Percentiles rank a stretch among this genome's conserved stretches.
Evolutionary conservation across 1,140 invertebrate genomes (phyloP).

Genomic region (Aethina tumida): DNA sequence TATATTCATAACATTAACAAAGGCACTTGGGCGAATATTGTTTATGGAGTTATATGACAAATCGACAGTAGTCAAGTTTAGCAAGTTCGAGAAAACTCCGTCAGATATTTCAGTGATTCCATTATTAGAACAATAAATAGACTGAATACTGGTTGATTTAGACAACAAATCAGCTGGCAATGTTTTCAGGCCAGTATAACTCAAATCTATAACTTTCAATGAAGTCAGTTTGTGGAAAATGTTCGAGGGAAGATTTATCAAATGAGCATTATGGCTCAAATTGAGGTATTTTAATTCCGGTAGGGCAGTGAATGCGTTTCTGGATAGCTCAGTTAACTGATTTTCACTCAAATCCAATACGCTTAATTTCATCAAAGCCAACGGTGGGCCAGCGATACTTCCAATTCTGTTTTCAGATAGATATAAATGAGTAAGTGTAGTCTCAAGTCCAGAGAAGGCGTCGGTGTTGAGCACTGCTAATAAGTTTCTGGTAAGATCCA

Average conservation of each 20-base stretch:
- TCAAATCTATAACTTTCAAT: slow-evolving; percentile 61
- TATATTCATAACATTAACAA: slow-evolving; percentile 59
- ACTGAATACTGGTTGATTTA: slow-evolving; percentile 52
- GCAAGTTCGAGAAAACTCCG: slow-evolving; percentile 59
- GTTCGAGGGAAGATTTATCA: slow-evolving; percentile 46
- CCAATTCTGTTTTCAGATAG: slow-evolving; percentile 67
- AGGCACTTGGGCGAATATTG: slow-evolving; percentile 57
- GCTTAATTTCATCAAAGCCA: slow-evolving; percentile 54
- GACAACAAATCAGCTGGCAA: slow-evolving; percentile 60
- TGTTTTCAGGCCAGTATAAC: slow-evolving; percentile 57
- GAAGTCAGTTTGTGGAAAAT: slow-evolving; percentile 49
- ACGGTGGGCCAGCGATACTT: slow-evolving; percentile 49
- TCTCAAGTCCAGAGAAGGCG: slow-evolving; percentile 65
- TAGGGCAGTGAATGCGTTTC: slow-evolving; percentile 58
- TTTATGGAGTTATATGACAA: slow-evolving; percentile 67
- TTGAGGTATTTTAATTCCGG: slow-evolving; percentile 62
- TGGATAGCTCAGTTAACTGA: slow-evolving; percentile 56
- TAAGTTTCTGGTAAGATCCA: slow-evolving; percentile 72
- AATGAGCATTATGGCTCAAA: slow-evolving; percentile 63
- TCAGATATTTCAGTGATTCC: slow-evolving; percentile 59
- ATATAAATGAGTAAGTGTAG: slow-evolving; percentile 59
- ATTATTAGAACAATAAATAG: slow-evolving; percentile 57
- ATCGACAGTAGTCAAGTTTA: slow-evolving; percentile 60
- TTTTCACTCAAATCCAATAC: slow-evolving; percentile 72
- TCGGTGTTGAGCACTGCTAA: slow-evolving; percentile 58